These are phyloP conservation scores for Hippolais icterina DNA, from an alignment of 2,113 vertebrate genomes.

Conservation along the genomic window DNA sequence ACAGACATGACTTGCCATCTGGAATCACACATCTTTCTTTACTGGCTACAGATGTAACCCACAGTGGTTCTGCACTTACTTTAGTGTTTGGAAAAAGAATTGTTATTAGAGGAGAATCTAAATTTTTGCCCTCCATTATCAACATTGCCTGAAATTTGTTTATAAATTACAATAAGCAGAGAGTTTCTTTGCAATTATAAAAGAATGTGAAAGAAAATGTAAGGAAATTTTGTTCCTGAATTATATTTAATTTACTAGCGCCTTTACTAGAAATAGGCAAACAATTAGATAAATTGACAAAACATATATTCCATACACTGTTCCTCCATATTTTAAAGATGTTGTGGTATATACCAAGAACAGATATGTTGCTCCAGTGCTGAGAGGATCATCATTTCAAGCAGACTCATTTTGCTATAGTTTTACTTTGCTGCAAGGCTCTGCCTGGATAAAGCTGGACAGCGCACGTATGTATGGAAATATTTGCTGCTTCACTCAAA, in stretches of 20 bases:
- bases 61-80: rapidly evolving
- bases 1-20: neutral
- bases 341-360: neutral
- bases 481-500: neutral
- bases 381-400: neutral
- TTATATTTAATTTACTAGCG: neutral
- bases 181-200: neutral
- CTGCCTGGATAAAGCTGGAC: neutral
- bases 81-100: neutral
- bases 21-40: neutral
- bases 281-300: neutral
- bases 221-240: neutral
- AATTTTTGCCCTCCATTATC: neutral
- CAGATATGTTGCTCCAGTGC: neutral
- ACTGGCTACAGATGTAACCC: neutral
- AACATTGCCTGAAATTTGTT: neutral
- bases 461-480: neutral
- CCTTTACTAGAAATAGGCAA: neutral
- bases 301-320: neutral
- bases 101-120: neutral
- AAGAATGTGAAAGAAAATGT: neutral
- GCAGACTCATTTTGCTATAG: neutral
- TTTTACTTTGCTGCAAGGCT: neutral
- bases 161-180: neutral
- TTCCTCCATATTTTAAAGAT: neutral